Conservation (phyloP, 2,113 vertebrate genomes). For the Gopherus flavomarginatus region DNA sequence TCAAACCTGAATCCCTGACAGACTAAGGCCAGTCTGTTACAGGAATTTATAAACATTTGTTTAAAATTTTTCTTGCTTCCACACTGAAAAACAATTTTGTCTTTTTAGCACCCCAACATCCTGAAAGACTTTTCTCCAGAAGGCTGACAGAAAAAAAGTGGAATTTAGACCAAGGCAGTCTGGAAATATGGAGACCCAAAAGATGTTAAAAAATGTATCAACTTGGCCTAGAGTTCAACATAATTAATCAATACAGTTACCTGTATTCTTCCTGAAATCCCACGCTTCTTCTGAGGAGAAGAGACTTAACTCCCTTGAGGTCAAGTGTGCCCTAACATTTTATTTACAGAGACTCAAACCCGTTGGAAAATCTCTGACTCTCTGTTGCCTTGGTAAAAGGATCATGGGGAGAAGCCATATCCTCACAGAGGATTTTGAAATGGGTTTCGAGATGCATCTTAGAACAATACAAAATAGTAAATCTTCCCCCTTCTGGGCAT, state of each 20-base stretch:
- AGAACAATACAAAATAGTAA: too few species aligned
- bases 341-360: too few species aligned
- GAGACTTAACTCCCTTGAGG: too few species aligned
- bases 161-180: neutral
- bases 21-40: neutral
- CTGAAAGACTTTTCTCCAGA: neutral
- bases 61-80: neutral
- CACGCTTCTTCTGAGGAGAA: too few species aligned
- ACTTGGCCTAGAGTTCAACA: neutral
- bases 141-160: neutral
- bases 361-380: neutral
- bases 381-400: neutral
- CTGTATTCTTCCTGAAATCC: too few species aligned
- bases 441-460: neutral
- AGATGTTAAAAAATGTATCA: conserved; percentile 5
- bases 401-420: too few species aligned
- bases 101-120: neutral
- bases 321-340: too few species aligned
- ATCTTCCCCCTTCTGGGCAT: too few species aligned
- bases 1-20: neutral
- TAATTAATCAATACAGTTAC: too few species aligned
- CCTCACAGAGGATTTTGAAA: neutral
- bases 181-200: neutral
- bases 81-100: accelerated
- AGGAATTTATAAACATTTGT: neutral